Evolutionary conservation across 1,140 invertebrate genomes (phyloP).

Genomic region (Sminthurinus signatus): DNA sequence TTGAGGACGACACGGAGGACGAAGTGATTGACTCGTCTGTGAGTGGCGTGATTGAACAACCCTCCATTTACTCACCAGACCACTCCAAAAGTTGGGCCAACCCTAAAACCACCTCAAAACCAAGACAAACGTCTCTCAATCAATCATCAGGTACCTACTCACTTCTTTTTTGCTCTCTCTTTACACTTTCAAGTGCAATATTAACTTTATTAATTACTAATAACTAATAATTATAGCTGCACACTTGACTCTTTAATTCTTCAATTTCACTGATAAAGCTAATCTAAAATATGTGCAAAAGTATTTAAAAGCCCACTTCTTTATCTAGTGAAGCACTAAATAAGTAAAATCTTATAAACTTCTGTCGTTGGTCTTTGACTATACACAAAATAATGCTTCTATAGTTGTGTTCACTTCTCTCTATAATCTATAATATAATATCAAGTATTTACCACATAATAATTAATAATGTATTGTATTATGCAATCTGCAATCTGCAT

Average conservation of each 20-base stretch:
- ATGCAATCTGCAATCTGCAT: background rate
- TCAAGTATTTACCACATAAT: background rate
- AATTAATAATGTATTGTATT: background rate
- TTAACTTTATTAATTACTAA: background rate
- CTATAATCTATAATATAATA: background rate
- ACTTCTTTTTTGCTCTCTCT: background rate
- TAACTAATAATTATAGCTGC: too few relatives aligned
- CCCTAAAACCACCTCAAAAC: slow-evolving; percentile 46
- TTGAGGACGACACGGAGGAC: slow-evolving; percentile 48
- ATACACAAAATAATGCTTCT: slow-evolving; percentile 18
- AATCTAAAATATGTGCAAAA: too few relatives aligned
- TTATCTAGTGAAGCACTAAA: too few relatives aligned
- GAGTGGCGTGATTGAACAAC: slow-evolving; percentile 48
- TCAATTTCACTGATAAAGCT: too few relatives aligned
- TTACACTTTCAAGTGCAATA: background rate
- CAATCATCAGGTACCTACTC: slow-evolving; percentile 8
- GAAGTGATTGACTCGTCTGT: slow-evolving; percentile 39
- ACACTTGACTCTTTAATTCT: too few relatives aligned
- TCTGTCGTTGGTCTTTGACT: slow-evolving; percentile 1
- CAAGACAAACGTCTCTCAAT: slow-evolving; percentile 5
- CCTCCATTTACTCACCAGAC: slow-evolving; percentile 45
- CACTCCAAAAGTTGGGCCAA: slow-evolving; percentile 43
- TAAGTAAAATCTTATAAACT: too few relatives aligned
- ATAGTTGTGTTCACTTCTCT: slow-evolving; percentile 43
- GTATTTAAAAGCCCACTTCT: too few relatives aligned